Percentiles rank a stretch among this genome's conserved stretches.
phyloP scores from a whole-genome alignment of 2,888 invertebrate genomes.

The Ceraclea dissimilis region DNA sequence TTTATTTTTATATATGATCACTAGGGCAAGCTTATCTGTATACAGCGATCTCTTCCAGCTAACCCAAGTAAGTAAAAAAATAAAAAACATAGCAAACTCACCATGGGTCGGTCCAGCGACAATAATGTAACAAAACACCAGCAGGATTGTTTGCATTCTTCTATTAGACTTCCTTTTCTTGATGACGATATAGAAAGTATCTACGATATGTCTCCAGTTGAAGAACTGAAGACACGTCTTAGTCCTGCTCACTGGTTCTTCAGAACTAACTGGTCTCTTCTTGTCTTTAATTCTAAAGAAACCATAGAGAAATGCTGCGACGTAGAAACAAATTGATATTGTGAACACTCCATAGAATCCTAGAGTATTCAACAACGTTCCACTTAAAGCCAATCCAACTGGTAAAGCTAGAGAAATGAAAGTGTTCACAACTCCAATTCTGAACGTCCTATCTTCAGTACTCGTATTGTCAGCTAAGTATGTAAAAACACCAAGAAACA shows the following conservation, averaged over 20 bases:
- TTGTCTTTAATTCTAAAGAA: constrained; percentile 29
- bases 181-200: constrained; percentile 40
- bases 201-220: constrained; percentile 24
- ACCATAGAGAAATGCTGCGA: constrained; percentile 37
- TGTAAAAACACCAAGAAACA: constrained; percentile 51
- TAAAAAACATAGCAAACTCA: too few species aligned
- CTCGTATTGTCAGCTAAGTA: constrained; percentile 55
- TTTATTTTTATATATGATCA: too few species aligned
- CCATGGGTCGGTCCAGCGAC: constrained; percentile 48
- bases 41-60: too few species aligned
- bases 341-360: constrained; percentile 44
- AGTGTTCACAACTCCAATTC: constrained; percentile 52
- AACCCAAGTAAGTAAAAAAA: too few species aligned
- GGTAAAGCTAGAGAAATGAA: constrained; percentile 46
- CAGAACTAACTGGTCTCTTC: neutral
- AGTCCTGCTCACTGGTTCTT: constrained; percentile 4
- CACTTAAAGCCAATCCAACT: constrained; percentile 46
- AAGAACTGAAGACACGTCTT: constrained; percentile 17
- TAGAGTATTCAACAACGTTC: constrained; percentile 40
- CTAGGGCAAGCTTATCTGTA: too few species aligned
- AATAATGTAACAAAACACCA: constrained; percentile 38
- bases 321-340: constrained; percentile 33
- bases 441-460: constrained; percentile 50
- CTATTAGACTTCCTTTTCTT: constrained; percentile 35
- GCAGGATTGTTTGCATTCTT: constrained; percentile 37